Evolutionary conservation across 2,888 invertebrate species (phyloP).

Genomic region (Myopa testacea): DNA sequence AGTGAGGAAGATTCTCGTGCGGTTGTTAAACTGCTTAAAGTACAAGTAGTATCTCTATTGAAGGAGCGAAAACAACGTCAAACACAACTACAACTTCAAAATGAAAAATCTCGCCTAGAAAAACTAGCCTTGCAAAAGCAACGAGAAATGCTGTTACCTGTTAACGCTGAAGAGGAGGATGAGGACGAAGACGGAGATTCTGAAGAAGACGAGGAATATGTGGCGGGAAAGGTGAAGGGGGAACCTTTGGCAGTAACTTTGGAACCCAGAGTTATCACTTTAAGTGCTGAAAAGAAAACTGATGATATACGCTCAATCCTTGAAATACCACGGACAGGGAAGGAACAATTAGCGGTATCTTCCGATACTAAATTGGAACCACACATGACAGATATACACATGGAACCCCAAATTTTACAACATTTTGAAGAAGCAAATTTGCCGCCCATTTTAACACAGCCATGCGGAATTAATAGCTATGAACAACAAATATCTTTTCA

Average conservation of each 20-base stretch:
- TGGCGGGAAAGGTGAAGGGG: conserved; percentile 51
- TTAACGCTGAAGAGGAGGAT: conserved; percentile 63
- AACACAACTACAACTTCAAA: conserved; percentile 73
- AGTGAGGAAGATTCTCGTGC: conserved; percentile 94
- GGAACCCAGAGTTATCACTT: conserved; percentile 28
- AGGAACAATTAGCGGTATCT: background rate
- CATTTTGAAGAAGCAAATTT: conserved; percentile 6
- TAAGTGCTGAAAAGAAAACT: conserved; percentile 14
- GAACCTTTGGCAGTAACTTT: background rate
- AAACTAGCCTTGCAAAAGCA: conserved; percentile 71
- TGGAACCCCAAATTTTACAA: background rate
- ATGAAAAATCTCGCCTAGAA: conserved; percentile 69
- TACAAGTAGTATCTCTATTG: conserved; percentile 72
- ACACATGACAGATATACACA: background rate
- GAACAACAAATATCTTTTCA: conserved; percentile 41
- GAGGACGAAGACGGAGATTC: conserved; percentile 57
- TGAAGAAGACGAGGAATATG: conserved; percentile 62
- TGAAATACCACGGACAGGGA: background rate
- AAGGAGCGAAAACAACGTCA: conserved; percentile 75
- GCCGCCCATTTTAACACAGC: background rate
- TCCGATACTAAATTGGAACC: background rate
- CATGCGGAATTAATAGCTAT: background rate
- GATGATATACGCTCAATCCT: background rate
- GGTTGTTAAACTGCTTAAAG: conserved; percentile 90
- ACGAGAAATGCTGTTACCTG: conserved; percentile 68